Base-by-base conservation (phyloP, 1,140 invertebrate genomes). In the Drosophila pallidifrons region DNA sequence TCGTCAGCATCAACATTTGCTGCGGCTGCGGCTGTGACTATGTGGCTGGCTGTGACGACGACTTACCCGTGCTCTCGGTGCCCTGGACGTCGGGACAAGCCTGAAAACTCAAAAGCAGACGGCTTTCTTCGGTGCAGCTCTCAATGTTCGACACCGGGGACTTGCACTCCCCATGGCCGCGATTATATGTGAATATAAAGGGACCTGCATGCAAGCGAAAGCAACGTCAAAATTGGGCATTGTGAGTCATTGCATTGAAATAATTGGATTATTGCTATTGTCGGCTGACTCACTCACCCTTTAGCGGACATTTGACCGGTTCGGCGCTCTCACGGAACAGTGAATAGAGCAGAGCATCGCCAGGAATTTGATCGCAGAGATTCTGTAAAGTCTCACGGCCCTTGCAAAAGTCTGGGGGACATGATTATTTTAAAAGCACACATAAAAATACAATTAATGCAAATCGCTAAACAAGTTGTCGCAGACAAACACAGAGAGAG, bases 1-100 rank as follows among this genome's bases (percentile, higher is more conserved):
- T 51, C n/a, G 45, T 46, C 38, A 43, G 3, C 8, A 32, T 77
- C 20, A 25, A 25, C 20, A 25, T 25, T 25, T 25, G 20, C 20
- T 25, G 20, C 20, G 20, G 20, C 92, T 93, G 11, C 5, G 41
- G 41, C 41, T 43, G 47, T 59, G 58, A 10, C 92, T 93, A 4
- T 43, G 41, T 7, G 7, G 8, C 8, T 41, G 38, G 38, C 38
- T 8, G 10, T 11, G 10, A 5, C 4, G 10, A 5, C 4, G 35
- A 80, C 92, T 93, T 92, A 97, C 96, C 95, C 91, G 96, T 96
- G 87, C 96, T 97, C 93, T 97, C 96, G 1, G 97, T 97, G 46
- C 96, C 96, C 20, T 95, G 94, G 5, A 98, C 95, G 92, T 98
- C 97, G 0, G 97, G 96, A 93, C 98, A 99, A 13, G 97, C 97